Evolutionary conservation across 2,113 vertebrate species (phyloP).

Genomic region (Aspidoscelis tigris): DNA sequence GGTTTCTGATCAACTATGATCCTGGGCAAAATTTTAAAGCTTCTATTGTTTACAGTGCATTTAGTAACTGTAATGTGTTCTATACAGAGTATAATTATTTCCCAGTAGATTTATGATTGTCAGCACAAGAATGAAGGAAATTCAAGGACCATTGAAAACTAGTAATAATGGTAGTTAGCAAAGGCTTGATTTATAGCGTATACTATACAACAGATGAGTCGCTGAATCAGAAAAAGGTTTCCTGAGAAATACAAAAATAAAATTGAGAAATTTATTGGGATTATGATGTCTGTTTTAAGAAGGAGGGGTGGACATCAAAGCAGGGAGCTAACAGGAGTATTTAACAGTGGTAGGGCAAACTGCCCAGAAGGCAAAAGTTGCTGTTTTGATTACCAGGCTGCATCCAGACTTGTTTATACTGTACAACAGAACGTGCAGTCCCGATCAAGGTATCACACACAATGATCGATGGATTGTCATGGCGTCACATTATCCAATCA

Average conservation of each 20-base stretch:
- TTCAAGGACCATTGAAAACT: neutral
- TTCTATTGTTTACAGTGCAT: neutral
- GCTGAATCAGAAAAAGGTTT: neutral
- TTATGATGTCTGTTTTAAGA: neutral
- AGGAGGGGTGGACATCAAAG: neutral
- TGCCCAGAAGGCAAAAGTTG: no score
- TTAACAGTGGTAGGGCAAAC: neutral
- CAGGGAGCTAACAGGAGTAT: neutral
- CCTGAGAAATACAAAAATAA: neutral
- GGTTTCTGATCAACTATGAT: no score
- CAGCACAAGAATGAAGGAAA: neutral
- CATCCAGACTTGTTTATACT: no score
- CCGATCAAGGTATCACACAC: no score
- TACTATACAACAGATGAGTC: neutral
- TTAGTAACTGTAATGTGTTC: neutral
- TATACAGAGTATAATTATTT: neutral
- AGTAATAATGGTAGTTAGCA: constrained; percentile 8
- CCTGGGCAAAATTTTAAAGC: no score
- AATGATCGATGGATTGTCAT: no score
- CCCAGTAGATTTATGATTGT: neutral
- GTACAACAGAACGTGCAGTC: no score
- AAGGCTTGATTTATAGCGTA: neutral
- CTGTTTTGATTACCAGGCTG: no score
- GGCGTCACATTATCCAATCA: no score
- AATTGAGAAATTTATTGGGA: neutral